Base-by-base conservation (phyloP, 1,140 invertebrate genomes). In the Diabrotica virgifera region DNA sequence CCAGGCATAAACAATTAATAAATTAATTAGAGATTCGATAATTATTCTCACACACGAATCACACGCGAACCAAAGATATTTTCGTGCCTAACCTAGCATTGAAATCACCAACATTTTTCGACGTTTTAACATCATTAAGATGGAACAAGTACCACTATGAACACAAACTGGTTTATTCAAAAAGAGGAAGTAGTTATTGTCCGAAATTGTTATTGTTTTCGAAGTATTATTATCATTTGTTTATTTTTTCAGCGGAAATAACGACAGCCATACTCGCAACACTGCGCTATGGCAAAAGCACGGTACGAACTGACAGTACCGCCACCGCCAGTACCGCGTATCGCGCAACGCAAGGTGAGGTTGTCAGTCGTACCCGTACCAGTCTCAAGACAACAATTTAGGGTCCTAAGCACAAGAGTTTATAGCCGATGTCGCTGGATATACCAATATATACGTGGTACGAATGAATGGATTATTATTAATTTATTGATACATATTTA, bases 281-380 rank as follows among this genome's bases (percentile, higher is more conserved):
- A 24, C 40, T 46, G 59, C 59, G 59, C 46, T 60, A 60, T 52
- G 59, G 64, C 64, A 35, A 65, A 52, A 36, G 59, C 58, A 57
- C 64, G 40, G 24, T n/a, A 37, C 36, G 9, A 57, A 66, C 59
- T 66, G 64, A 66, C 57, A 55, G 38, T 46, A 57, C 51, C 60
- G n/a, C n/a, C n/a, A n/a, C n/a, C n/a, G n/a, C n/a, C n/a, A n/a
- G n/a, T n/a, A n/a, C n/a, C n/a, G n/a, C n/a, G n/a, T n/a, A n/a
- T n/a, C n/a, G n/a, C n/a, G n/a, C n/a, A n/a, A 62, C 59, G 54
- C 64, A 38, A 66, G 52, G 58, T 55, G 64, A 55, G 51, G 61
- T 52, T 55, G 53, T n/a, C 53, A 55, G 12, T 36, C 7, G n/a
- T 24, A 0, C 12, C n/a, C n/a, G n/a, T n/a, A n/a, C n/a, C n/a